Base-by-base conservation (phyloP, 2,888 invertebrate genomes). In the Temnothorax unifasciatus region DNA sequence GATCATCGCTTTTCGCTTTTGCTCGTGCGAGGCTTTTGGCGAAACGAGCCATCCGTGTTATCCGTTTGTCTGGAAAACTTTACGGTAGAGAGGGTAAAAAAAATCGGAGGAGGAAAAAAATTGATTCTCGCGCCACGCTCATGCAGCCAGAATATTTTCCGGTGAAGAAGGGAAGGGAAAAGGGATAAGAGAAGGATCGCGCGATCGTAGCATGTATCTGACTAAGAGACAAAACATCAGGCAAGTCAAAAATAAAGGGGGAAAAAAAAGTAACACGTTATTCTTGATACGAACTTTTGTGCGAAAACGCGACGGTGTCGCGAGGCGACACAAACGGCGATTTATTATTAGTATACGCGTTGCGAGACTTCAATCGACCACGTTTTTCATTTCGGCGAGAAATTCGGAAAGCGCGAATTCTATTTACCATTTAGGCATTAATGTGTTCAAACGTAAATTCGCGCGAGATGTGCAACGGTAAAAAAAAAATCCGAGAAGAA, bases 211-310 rank as follows among this genome's bases (percentile, higher is more conserved):
- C 77, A 77, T 61, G 77, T 79, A 79, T 86, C 87, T 21, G 44
- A 90, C 91, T 29, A 29, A 25, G 79, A 82, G 83, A 74, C 66
- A 64, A 85, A 89, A 86, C 84, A 79, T 81, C 82, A 69, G 81
- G 52, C 75, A 82, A 68, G 74, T 44, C 29, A 68, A 75, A 68
- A 88, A 59, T 18, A 50, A 74, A 82, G 79, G 86, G 54, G 64
- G 15, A 59, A 79, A 87, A 90, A 90, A 89, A 89, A 29, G 63
- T 66, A 82, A 85, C 91, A 92, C 91, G 86, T 94, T 95, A 95
- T 95, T 95, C 95, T 95, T 95, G 95, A 95, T 95, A 95, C 92
- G 92, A 94, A 90, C 93, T 94, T 94, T 94, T 94, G 92, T 91
- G 93, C 92, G 90, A 92, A 92, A 91, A 90, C 89, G 59, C 63